These are phyloP conservation scores for Trissonchulus latispiculum DNA, from an alignment of 2,888 invertebrate genomes.

Conservation along the genomic window DNA sequence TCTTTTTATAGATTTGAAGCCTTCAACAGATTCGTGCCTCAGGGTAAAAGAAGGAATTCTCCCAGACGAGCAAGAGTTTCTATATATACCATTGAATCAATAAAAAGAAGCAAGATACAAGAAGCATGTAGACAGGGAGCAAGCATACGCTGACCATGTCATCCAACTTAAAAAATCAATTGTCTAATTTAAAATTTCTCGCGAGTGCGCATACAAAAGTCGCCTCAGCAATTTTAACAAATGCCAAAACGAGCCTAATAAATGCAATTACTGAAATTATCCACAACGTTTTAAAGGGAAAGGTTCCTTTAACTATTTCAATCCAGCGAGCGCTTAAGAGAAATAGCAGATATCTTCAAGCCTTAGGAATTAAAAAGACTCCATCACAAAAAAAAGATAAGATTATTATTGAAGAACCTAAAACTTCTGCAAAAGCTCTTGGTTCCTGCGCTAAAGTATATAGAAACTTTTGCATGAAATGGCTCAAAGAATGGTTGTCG, in stretches of 20 bases:
- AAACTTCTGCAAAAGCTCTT: too few relatives aligned
- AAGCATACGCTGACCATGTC: too few relatives aligned
- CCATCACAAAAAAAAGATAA: too few relatives aligned
- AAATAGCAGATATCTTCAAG: too few relatives aligned
- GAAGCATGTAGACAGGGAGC: too few relatives aligned
- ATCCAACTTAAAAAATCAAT: not conserved
- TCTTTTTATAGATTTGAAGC: constrained; percentile 9
- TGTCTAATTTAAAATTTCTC: not conserved
- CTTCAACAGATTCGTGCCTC: not conserved
- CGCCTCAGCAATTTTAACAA: not conserved
- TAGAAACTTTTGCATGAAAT: not conserved
- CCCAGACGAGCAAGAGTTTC: not conserved
- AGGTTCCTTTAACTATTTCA: too few relatives aligned
- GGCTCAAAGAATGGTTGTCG: not conserved
- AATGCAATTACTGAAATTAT: not conserved
- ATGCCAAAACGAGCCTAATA: not conserved
- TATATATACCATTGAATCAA: not conserved
- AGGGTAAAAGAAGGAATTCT: not conserved
- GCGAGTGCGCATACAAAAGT: not conserved
- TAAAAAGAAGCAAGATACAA: not conserved
- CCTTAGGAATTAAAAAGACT: too few relatives aligned
- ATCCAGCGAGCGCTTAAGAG: too few relatives aligned
- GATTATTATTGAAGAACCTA: too few relatives aligned
- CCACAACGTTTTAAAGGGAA: too few relatives aligned
- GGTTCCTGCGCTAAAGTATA: too few relatives aligned